Evolutionary conservation across 2,888 invertebrate species (phyloP), one percentile per base, ranked within the genome.

Genomic region (Galeopsomyia nigrocyanea): DNA sequence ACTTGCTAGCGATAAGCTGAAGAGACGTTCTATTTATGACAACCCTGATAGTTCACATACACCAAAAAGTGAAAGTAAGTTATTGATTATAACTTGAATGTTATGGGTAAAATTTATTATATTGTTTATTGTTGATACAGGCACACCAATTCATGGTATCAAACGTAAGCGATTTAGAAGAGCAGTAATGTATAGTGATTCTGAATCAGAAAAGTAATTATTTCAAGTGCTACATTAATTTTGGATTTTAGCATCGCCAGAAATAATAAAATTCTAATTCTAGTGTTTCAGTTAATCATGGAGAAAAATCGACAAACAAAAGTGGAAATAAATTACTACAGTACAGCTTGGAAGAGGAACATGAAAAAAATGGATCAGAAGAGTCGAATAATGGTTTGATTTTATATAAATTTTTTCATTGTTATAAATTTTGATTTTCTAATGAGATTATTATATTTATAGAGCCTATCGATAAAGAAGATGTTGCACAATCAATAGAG

Each of bases 21-120:
- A 73, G 58, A 70, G 75, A 50, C 26, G 47, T 9, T 75, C 75
- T 17, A 73, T 75, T 61, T 75, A 73, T 70, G 75, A 75, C 13
- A 73, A 73, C 65, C 69, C 69, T 26, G 16, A n/a, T 22, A 16
- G 16, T 50, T 14, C 56, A 16, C 1, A 46, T 49, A 56, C 69
- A 46, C 49, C 64, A n/a, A 49, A 57, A 2, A 66, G 17, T 66
- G 22, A 58, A 50, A 61, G 72, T 75, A 73, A 58, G 64, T 17
- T 50, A 39, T 64, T 57, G n/a, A 22, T n/a, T 49, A 19, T 61
- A 67, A 39, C 1, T 39, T 55, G 31, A 51, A 50, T 21, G 19
- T 51, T 51, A 53, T 21, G 17, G 14, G 49, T 51, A 26, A 14
- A 31, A 19, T 64, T 63, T 22, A n/a, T 19, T 19, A 19, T 13